phyloP scores from a whole-genome alignment of 2,888 invertebrate species.

The Rhogogaster chlorosoma region DNA sequence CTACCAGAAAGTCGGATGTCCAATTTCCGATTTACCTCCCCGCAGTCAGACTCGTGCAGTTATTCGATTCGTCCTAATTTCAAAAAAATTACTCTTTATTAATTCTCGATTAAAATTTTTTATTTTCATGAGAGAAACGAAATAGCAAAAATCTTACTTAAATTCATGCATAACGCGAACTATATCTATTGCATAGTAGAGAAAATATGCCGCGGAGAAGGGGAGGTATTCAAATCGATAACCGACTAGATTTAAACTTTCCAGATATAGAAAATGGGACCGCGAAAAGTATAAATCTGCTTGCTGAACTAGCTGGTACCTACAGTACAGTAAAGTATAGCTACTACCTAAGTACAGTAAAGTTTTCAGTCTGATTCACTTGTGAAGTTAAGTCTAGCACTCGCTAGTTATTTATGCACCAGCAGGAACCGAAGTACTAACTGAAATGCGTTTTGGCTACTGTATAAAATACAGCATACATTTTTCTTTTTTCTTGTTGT shows the following conservation, averaged over 20 bases:
- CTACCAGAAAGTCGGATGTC: constrained; percentile 30
- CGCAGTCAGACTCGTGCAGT: neutral
- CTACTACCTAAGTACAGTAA: neutral
- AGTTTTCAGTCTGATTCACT: constrained; percentile 23
- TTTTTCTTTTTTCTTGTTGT: neutral
- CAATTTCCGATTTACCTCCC: constrained; percentile 32
- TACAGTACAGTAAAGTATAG: neutral
- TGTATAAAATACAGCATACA: neutral
- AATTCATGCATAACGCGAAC: neutral
- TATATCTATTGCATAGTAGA: neutral
- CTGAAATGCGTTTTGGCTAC: neutral
- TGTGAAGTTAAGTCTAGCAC: neutral
- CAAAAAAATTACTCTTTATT: neutral
- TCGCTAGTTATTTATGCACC: neutral
- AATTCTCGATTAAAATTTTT: neutral
- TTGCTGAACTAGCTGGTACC: neutral
- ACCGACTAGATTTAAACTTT: constrained; percentile 3
- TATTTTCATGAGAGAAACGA: neutral
- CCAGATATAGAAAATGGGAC: neutral
- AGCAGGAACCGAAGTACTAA: neutral
- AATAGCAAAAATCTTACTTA: too few relatives aligned
- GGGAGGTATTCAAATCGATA: constrained; percentile 13
- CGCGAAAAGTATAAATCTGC: constrained; percentile 3
- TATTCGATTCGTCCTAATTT: neutral
- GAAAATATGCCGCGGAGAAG: neutral